Evolutionary conservation across 2,113 vertebrate species (phyloP).

Genomic region (Progne subis): DNA sequence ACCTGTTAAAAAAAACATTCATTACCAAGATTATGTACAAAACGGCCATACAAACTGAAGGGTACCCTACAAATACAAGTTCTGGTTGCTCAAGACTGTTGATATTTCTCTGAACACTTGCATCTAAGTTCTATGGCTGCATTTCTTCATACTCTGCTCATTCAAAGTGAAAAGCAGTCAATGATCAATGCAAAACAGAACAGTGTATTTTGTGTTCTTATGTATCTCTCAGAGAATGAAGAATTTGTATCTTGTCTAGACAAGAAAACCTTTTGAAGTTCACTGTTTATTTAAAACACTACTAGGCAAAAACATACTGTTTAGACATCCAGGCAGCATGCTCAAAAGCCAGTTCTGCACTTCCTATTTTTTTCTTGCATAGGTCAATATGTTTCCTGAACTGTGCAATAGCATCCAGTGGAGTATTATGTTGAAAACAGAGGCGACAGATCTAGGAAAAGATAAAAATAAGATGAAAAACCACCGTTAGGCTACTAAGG

Average conservation of each 20-base stretch:
- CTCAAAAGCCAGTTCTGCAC: constrained; percentile 93
- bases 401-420: constrained; percentile 94
- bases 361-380: constrained; percentile 98
- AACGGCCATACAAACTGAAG: not conserved
- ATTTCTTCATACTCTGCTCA: not conserved
- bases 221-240: not conserved
- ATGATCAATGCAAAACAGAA: not conserved
- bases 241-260: not conserved
- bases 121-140: not conserved
- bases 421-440: constrained; percentile 98
- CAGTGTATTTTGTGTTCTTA: not conserved
- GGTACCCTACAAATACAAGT: not conserved
- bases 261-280: not conserved
- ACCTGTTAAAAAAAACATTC: constrained; percentile 65
- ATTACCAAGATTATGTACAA: not conserved
- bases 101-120: not conserved
- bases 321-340: constrained; percentile 99
- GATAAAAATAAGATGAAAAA: not conserved
- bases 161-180: not conserved
- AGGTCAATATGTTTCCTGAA: constrained; percentile 97
- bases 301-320: constrained; percentile 82
- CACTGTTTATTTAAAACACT: not conserved
- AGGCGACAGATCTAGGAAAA: constrained; percentile 90
- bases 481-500: not conserved
- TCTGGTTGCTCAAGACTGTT: not conserved